Percentiles rank a stretch among this genome's conserved stretches.
Conservation (phyloP, 2,888 invertebrate genomes). For the Scaeva pyrastri region DNA sequence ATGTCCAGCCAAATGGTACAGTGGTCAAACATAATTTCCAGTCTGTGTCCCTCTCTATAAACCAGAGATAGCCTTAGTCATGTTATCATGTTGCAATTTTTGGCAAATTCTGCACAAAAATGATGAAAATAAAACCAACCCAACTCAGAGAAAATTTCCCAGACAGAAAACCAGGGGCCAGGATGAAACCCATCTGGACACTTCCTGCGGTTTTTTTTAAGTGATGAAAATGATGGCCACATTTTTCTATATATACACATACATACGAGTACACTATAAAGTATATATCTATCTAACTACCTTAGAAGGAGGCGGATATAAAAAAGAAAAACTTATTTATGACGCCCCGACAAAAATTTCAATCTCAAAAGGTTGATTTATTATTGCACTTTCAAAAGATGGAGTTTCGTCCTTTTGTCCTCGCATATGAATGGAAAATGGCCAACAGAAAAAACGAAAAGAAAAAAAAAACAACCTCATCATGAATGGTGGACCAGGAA, state of each 20-base stretch:
- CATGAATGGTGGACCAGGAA: conserved; percentile 44
- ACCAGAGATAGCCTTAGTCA: neutral
- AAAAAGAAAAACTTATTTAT: conserved; percentile 63
- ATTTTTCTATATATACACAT: conserved; percentile 27
- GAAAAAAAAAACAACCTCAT: conserved; percentile 11
- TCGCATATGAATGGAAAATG: conserved; percentile 25
- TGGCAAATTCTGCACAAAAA: conserved; percentile 61
- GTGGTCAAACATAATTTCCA: conserved; percentile 69
- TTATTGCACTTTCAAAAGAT: conserved; percentile 64
- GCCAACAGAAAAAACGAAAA: conserved; percentile 52
- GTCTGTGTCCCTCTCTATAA: conserved; percentile 34
- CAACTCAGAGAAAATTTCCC: conserved; percentile 41
- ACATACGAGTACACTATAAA: fast-evolving
- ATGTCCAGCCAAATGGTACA: conserved; percentile 72
- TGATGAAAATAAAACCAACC: conserved; percentile 22
- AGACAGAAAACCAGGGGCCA: conserved; percentile 58
- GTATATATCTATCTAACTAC: neutral
- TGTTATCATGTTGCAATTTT: conserved; percentile 63
- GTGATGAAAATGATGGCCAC: conserved; percentile 57
- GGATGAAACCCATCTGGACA: conserved; percentile 62
- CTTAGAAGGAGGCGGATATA: conserved; percentile 5
- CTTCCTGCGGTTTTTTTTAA: conserved; percentile 66
- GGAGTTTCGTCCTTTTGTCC: conserved; percentile 62
- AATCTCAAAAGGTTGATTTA: conserved; percentile 75
- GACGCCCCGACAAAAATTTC: conserved; percentile 69